Evolutionary conservation across 2,797 vertebrate genomes (phyloP), one percentile per base, ranked within the genome.

Genomic region (Serranus cabrilla): DNA sequence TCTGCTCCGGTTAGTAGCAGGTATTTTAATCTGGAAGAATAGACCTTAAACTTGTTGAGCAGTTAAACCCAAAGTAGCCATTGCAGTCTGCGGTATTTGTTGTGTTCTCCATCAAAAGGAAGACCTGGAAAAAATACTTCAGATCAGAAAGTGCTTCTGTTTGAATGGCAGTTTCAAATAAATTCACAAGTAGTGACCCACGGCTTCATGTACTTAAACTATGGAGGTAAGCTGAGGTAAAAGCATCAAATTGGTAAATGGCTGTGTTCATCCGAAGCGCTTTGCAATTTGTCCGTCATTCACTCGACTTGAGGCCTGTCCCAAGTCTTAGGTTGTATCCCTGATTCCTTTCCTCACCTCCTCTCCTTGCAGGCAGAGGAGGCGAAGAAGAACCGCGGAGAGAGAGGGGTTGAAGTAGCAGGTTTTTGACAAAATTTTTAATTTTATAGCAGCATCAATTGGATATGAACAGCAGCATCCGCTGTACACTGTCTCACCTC

Each of bases 1-100:
- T 45, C 54, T 54, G 8, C 14, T 40, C 3, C 11, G n/a, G 31
- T 23, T 34, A 6, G 7, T 20, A 63, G 42, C 21, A 52, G 11
- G 17, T 51, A 17, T 57, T 43, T 62, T 20, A 45, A 51, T 46
- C 11, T 14, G 12, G 68, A 68, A 57, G 13, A 63, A 43, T 11
- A 49, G 40, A 66, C 31, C 14, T 42, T 37, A 18, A 62, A 21
- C 3, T 39, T 40, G 11, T 45, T 40, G 7, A 23, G 25, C 43
- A 18, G 10, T 42, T 59, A 16, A 7, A 21, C 18, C 18, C 1
- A 34, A 21, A 40, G 11, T 13, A 25, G 12, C 17, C 16, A 52
- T 3, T 18, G 23, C 17, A 37, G 21, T 55, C 16, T 11, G 1
- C 2, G 10, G 25, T 17, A 17, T 18, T 45, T 45, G 11, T 11